Evolutionary conservation across 2,797 vertebrate genomes (phyloP), one percentile per base, ranked within the genome.

Genomic region (Limnodromus scolopaceus): DNA sequence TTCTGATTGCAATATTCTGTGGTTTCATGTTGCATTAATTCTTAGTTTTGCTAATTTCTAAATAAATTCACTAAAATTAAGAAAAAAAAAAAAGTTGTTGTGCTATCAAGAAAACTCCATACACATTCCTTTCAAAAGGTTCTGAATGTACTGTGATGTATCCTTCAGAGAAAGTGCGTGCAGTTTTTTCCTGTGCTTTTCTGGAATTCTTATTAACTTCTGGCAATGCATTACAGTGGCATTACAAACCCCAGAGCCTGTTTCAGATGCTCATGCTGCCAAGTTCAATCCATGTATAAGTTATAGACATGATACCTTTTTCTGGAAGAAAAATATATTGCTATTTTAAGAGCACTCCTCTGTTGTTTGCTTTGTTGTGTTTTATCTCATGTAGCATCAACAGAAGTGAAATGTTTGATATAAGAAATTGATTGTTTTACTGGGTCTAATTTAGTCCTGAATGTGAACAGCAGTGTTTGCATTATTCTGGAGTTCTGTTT

Each of bases 261-360:
- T 89, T 97, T 92, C 54, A 83, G 70, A 89, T 94, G 84, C 85
- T 97, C 82, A 53, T 61, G 86, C 88, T 97, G 95, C 89, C 84
- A 94, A 60, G 28, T 90, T 94, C 63, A 94, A 95, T 96, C 70
- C 83, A 17, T 19, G 24, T 95, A 22, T 41, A 36, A 53, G 49
- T 75, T 94, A 74, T 1, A 79, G 93, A 69, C 48, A 77, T 84
- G 75, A 68, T 83, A 49, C 53, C 53, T 95, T 53, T 82, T 92
- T 92, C 61, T 83, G 53, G 49, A 51, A 95, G 89, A 82, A 89
- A 79, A 92, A 80, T 58, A 34, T 25, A 41, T 78, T 54, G 14
- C 75, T 86, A 75, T 94, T 95, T 87, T 87, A 51, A 89, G 85
- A 89, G 22, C 25, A 39, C 4, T 87, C 49, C 46, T 80, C 55